A percentile compares a stretch with the other conserved stretches of the same genome.
Conservation (phyloP, 2,113 vertebrate species). For the Felis chaus region DNA sequence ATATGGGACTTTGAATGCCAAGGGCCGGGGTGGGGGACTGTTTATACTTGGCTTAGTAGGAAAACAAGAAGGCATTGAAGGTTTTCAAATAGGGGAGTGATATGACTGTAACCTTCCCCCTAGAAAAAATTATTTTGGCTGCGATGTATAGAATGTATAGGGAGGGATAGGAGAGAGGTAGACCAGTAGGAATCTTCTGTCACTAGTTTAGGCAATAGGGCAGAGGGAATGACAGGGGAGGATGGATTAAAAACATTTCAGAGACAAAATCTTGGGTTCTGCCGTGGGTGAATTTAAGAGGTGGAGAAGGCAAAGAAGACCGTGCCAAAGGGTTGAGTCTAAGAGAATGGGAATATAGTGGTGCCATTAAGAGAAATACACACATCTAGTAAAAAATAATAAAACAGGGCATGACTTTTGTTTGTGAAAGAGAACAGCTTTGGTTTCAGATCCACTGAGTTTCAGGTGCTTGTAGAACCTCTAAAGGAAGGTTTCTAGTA, state of each 20-base stretch:
- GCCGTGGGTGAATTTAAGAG: neutral
- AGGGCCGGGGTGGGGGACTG: neutral
- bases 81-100: neutral
- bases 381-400: neutral
- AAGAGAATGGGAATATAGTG: neutral
- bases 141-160: neutral
- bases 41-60: neutral
- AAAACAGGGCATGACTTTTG: neutral
- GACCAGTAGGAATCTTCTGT: neutral
- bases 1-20: neutral
- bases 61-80: neutral
- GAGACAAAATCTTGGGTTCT: neutral
- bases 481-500: neutral
- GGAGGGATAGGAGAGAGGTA: neutral
- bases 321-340: neutral
- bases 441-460: slow-evolving; percentile 3
- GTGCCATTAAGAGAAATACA: neutral
- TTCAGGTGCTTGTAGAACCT: neutral
- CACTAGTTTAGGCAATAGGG: neutral
- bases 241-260: neutral
- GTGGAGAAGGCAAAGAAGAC: neutral
- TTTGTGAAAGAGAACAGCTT: neutral
- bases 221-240: neutral
- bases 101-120: neutral
- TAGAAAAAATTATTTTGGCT: neutral